Base-by-base conservation (phyloP, 1,140 invertebrate genomes). In the Micrasema longulum region DNA sequence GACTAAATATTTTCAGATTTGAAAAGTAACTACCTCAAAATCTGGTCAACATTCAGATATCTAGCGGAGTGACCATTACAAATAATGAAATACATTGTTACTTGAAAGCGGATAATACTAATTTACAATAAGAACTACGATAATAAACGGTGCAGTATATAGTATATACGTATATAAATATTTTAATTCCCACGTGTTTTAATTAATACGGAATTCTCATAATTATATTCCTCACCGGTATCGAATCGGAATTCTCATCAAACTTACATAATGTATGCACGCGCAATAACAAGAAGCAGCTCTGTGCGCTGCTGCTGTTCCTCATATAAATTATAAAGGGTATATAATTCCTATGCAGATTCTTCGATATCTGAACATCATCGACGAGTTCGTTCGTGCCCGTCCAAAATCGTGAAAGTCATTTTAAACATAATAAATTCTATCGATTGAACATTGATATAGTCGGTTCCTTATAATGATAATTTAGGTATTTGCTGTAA, bases 311-410 rank as follows among this genome's bases (percentile, higher is more conserved):
- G n/a, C 20, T 16, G 7, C 31, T 4, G 36, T 38, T 41, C 26
- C 26, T 31, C 55, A 18, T 18, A 38, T 60, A 60, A 53, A 31
- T 31, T 31, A 31, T 31, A 31, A 55, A 60, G 55, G 55, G 55
- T 16, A 60, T 16, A 60, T 60, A 43, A 60, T 60, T 60, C 22
- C 55, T 38, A 60, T 60, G 55, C 36, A 60, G 41, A 60, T 60
- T 60, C 36, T 20, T 9, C 55, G 36, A 60, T 60, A 60, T 60
- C 36, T 14, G 36, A 60, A 60, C 22, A 43, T 38, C 36, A 31
- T 53, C 22, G n/a, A 0, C 14, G 16, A 20, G n/a, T 4, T 10
- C 53, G 26, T 1, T 36, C 55, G 55, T 60, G 55, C 35, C 35
- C 31, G 36, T 18, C 38, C 31, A 60, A 60, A 60, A 31, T 31